Evolutionary conservation across 30 jellyfish, hydroid and myxozoan species (phyloP).

Genomic region (Cassiopea andromeda): DNA sequence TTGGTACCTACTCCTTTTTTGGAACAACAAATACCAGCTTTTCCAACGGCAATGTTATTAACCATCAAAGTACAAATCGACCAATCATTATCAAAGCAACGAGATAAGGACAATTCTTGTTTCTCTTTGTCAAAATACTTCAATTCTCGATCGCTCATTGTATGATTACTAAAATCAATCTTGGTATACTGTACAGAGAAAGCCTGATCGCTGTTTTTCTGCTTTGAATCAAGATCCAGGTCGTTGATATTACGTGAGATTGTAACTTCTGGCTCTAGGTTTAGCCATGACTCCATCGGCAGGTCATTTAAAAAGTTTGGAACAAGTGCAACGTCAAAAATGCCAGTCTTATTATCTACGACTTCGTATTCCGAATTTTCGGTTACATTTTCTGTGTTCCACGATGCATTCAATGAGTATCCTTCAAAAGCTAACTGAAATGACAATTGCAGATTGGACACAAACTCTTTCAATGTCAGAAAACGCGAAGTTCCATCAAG

Average conservation of each 20-base stretch:
- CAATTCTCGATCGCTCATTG: constrained; percentile 23
- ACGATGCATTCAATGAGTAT: not conserved
- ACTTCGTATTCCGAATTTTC: not conserved
- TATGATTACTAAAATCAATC: constrained; percentile 21
- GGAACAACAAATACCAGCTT: not conserved
- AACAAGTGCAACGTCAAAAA: not conserved
- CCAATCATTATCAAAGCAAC: constrained; percentile 2
- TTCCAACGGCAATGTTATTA: constrained; percentile 38
- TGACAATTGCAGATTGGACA: not conserved
- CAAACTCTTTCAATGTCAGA: constrained; percentile 13
- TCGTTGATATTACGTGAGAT: constrained; percentile 24
- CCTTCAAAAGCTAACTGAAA: not conserved
- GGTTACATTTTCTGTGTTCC: not conserved
- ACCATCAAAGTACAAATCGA: not conserved
- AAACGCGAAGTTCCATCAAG: not conserved
- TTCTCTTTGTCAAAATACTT: constrained; percentile 11
- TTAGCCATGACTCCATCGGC: constrained; percentile 33
- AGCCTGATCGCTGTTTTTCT: not conserved
- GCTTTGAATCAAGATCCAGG: constrained; percentile 3
- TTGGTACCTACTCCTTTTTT: not conserved
- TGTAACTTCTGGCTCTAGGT: constrained; percentile 40
- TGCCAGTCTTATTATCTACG: not conserved
- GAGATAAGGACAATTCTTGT: not conserved
- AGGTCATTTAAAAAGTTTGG: constrained; percentile 47
- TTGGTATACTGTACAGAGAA: constrained; percentile 14